phyloP scores from a whole-genome alignment of 2,888 invertebrate species.

The Mimas tiliae region DNA sequence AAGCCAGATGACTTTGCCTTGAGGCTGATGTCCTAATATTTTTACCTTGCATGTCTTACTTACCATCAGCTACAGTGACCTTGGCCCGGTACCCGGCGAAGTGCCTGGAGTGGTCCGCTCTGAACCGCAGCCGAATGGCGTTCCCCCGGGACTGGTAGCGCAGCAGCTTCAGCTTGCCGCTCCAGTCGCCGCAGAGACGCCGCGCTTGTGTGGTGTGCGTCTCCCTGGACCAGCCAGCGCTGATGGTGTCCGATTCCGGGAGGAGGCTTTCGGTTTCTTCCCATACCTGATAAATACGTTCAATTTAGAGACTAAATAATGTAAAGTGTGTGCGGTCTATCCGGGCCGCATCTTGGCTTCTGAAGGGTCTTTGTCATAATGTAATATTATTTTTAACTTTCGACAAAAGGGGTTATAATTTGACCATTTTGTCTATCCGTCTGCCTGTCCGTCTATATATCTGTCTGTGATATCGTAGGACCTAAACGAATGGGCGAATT shows the following conservation, averaged over 20 bases:
- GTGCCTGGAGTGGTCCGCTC: slow-evolving; percentile 91
- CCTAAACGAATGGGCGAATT: too few species aligned
- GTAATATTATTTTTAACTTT: too few species aligned
- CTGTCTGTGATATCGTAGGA: too few species aligned
- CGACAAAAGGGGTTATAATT: too few species aligned
- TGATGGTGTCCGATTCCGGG: slow-evolving; percentile 68
- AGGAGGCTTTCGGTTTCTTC: slow-evolving; percentile 68
- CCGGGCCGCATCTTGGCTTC: too few species aligned
- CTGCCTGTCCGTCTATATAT: too few species aligned
- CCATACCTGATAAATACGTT: slow-evolving; percentile 58
- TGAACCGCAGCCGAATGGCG: slow-evolving; percentile 87
- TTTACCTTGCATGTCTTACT: slow-evolving; percentile 55
- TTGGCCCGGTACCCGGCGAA: slow-evolving; percentile 90
- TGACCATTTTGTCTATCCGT: too few species aligned
- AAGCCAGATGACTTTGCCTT: neutral
- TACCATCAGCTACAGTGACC: slow-evolving; percentile 89
- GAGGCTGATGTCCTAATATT: too few species aligned
- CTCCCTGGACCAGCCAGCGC: slow-evolving; percentile 72
- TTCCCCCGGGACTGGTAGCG: slow-evolving; percentile 86
- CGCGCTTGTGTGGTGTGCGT: slow-evolving; percentile 60
- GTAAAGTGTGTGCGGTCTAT: too few species aligned
- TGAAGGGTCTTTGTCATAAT: too few species aligned
- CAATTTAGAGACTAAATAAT: neutral
- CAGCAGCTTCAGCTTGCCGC: slow-evolving; percentile 89
- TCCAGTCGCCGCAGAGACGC: slow-evolving; percentile 92